Evolutionary conservation across 1,140 invertebrate genomes (phyloP).

Genomic region (Phenacoccus solenopsis): DNA sequence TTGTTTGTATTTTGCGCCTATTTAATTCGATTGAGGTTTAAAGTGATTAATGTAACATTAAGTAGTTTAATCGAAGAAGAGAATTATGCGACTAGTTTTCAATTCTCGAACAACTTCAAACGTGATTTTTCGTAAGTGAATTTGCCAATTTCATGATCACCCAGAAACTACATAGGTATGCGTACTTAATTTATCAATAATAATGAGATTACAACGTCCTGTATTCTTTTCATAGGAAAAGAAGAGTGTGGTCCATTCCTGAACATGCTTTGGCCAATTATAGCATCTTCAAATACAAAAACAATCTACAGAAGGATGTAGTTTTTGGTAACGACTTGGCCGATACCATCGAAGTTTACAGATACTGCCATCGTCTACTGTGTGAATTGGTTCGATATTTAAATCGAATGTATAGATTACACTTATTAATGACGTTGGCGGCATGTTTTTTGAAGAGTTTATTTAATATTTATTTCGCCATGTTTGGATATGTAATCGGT

Average conservation of each 20-base stretch:
- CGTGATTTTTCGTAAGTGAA: background rate
- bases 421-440: constrained; percentile 22
- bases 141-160: too few species aligned
- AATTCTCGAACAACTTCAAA: background rate
- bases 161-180: too few species aligned
- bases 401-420: constrained; percentile 25
- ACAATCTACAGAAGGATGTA: background rate
- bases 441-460: constrained; percentile 26
- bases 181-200: too few species aligned
- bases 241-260: background rate
- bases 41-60: constrained; percentile 19
- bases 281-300: background rate
- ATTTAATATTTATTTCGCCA: constrained; percentile 27
- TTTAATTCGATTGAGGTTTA: constrained; percentile 18
- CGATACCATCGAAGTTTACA: constrained; percentile 22
- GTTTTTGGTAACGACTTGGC: constrained; percentile 6
- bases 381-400: constrained; percentile 23
- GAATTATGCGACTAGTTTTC: background rate
- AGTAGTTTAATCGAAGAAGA: background rate
- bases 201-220: too few species aligned
- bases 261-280: background rate
- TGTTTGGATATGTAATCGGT: constrained; percentile 25
- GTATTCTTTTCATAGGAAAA: background rate
- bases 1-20: constrained; percentile 23
- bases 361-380: constrained; percentile 24